Evolutionary conservation across 2,113 vertebrate species (phyloP).

Genomic region (Neomonachus schauinslandi): DNA sequence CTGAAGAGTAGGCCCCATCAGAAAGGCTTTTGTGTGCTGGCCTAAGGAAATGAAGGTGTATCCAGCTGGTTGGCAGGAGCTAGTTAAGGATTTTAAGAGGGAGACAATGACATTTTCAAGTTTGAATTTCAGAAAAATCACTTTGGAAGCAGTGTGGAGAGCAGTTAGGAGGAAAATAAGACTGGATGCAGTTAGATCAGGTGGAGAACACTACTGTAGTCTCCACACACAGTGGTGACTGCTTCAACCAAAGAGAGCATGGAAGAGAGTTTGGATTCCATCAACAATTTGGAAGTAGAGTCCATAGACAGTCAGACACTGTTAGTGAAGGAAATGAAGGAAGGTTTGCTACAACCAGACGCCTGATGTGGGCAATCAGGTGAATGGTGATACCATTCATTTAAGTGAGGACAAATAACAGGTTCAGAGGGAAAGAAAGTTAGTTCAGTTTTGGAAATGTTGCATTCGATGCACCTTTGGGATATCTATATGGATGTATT

Average conservation of each 20-base stretch:
- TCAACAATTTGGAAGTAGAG: neutral
- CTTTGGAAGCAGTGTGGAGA: neutral
- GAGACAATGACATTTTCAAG: neutral
- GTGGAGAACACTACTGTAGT: neutral
- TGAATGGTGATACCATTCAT: neutral
- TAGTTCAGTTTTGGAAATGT: neutral
- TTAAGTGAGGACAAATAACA: neutral
- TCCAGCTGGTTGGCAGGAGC: neutral
- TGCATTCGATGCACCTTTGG: neutral
- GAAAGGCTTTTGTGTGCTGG: neutral
- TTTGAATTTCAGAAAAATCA: slow-evolving; percentile 8
- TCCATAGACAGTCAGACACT: neutral
- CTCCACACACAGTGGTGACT: neutral
- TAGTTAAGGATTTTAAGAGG: neutral
- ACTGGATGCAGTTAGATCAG: too few species aligned
- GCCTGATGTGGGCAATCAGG: neutral
- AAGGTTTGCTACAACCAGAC: neutral
- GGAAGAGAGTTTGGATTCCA: neutral
- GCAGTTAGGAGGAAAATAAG: neutral
- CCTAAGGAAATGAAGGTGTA: neutral
- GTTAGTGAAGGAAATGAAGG: neutral
- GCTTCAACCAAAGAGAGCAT: neutral
- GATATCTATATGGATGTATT: neutral
- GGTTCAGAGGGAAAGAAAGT: neutral
- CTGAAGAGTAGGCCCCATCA: neutral